phyloP scores from a whole-genome alignment of 2,888 invertebrate genomes.

The Trissolcus brochymenae region DNA sequence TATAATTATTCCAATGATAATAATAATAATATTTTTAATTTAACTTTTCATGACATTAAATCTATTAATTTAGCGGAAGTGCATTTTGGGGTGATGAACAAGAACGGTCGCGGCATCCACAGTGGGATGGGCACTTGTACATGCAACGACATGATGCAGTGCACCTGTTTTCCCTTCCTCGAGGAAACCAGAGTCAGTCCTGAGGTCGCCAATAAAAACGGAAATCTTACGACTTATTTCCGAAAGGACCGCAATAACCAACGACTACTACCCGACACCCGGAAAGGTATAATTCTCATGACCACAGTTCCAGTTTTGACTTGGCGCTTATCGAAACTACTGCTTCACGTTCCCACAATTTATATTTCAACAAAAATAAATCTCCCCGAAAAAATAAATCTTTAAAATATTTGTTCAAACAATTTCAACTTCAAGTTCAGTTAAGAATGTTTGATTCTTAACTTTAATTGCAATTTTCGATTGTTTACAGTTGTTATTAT shows the following conservation, averaged over 20 bases:
- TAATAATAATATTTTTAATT: too few species aligned
- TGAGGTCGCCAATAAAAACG: conserved; percentile 53
- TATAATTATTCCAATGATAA: too few species aligned
- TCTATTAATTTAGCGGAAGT: conserved; percentile 69
- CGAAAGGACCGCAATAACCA: conserved; percentile 63
- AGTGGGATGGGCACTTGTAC: conserved; percentile 77
- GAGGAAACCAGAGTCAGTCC: conserved; percentile 48
- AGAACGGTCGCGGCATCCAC: conserved; percentile 76
- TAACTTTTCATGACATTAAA: conserved; percentile 33
- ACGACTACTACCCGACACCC: conserved; percentile 62
- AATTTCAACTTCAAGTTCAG: too few species aligned
- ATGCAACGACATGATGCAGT: conserved; percentile 76
- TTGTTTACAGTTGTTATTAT: too few species aligned
- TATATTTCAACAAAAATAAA: too few species aligned
- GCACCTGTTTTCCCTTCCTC: conserved; percentile 73
- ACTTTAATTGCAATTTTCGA: too few species aligned
- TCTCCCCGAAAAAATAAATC: too few species aligned
- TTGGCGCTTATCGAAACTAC: too few species aligned
- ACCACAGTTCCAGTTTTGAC: too few species aligned
- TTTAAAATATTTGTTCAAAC: too few species aligned
- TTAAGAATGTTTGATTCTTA: too few species aligned
- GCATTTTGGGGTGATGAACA: conserved; percentile 74
- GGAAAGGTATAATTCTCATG: conserved; percentile 64
- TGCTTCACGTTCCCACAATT: too few species aligned
- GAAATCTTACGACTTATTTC: conserved; percentile 56